A percentile compares a stretch with the other conserved stretches of the same genome.
These are phyloP conservation scores for Cecropterus lyciades DNA, from an alignment of 1,140 invertebrate species.

Conservation along the genomic window DNA sequence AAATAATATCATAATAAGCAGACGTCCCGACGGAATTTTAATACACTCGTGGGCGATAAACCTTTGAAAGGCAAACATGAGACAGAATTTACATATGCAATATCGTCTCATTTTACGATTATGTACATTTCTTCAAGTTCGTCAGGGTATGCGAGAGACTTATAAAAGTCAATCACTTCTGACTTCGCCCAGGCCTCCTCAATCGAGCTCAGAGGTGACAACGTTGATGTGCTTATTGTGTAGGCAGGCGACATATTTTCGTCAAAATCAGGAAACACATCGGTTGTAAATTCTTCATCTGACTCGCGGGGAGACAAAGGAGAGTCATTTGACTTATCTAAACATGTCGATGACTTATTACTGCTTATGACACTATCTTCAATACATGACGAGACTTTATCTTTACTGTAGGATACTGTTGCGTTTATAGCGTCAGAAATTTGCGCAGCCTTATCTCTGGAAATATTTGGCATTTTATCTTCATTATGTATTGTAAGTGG, in stretches of 20 bases:
- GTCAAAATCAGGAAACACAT: slow-evolving; percentile 31
- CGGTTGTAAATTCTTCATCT: slow-evolving; percentile 41
- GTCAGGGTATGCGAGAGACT: slow-evolving; percentile 19
- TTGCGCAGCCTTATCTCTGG: slow-evolving; percentile 7
- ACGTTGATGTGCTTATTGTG: slow-evolving; percentile 24
- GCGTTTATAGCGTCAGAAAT: slow-evolving; percentile 1
- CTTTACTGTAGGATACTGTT: neutral
- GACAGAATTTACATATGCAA: too few species aligned
- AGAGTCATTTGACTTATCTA: neutral
- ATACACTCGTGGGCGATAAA: too few species aligned
- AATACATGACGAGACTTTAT: slow-evolving; percentile 12
- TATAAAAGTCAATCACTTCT: slow-evolving; percentile 28
- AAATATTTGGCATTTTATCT: slow-evolving; percentile 2
- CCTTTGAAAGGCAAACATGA: too few species aligned
- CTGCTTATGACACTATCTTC: slow-evolving; percentile 18
- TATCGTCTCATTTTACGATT: neutral
- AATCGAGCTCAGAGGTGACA: neutral
- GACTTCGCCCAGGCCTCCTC: slow-evolving; percentile 33
- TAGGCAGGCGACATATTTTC: slow-evolving; percentile 6
- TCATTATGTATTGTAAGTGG: slow-evolving; percentile 2
- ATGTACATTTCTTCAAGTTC: slow-evolving; percentile 40
- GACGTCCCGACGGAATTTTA: too few species aligned
- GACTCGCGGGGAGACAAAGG: slow-evolving; percentile 5
- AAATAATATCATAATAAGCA: too few species aligned
- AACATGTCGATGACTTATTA: slow-evolving; percentile 17